A percentile compares a stretch with the other conserved stretches of the same genome.
Evolutionary conservation across 1,140 invertebrate genomes (phyloP).

Genomic region (Drosophila insularis): DNA sequence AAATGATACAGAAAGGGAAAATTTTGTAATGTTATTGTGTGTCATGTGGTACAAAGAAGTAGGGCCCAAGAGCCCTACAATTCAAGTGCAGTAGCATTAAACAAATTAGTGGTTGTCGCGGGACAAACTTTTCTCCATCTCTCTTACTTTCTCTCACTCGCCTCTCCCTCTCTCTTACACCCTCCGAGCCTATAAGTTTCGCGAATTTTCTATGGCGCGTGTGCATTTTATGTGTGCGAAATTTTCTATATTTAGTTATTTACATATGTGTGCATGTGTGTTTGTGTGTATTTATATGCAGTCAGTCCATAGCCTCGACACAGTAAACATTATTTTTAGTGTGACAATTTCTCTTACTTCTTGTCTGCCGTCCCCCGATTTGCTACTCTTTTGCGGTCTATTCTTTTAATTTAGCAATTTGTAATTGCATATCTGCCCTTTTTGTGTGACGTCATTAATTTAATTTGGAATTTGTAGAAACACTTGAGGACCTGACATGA

Average conservation of each 20-base stretch:
- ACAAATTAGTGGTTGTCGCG: constrained; percentile 1
- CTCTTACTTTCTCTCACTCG: not conserved
- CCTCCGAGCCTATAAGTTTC: not conserved
- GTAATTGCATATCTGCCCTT: constrained; percentile 11
- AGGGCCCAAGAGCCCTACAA: constrained; percentile 29
- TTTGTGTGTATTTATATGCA: constrained; percentile 19
- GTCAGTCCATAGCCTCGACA: constrained; percentile 60
- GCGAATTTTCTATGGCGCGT: constrained; percentile 26
- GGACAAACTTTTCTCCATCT: constrained; percentile 12
- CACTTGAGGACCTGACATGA: constrained; percentile 29
- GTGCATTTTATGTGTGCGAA: constrained; percentile 31
- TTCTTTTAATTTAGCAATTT: constrained; percentile 43
- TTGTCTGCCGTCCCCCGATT: not conserved
- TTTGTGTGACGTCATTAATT: constrained; percentile 55
- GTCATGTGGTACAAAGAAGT: constrained; percentile 19
- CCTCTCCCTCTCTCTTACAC: not conserved
- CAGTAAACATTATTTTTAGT: constrained; percentile 62
- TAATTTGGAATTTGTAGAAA: constrained; percentile 32
- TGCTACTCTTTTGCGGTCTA: not conserved
- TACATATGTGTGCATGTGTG: constrained; percentile 13
- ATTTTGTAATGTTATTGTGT: constrained; percentile 25
- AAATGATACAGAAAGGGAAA: constrained; percentile 12
- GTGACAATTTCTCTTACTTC: constrained; percentile 18
- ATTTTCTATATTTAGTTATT: constrained; percentile 13
- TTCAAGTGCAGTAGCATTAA: constrained; percentile 12